Conservation (phyloP, 2,797 vertebrate genomes). For the Cyprinodon diabolis region DNA sequence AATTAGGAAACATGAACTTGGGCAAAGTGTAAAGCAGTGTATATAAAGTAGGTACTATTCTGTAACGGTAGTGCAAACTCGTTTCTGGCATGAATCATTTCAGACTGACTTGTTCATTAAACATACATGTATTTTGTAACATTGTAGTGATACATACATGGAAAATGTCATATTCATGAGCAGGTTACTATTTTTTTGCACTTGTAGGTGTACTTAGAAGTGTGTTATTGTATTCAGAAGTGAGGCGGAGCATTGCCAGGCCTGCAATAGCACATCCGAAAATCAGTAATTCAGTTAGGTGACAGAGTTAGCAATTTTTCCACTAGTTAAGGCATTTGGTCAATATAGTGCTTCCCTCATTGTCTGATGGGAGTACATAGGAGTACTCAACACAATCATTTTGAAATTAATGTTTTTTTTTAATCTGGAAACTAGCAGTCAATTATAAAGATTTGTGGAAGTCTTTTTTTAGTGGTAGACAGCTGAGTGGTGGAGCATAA, state of each 20-base stretch:
- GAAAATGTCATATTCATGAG: conserved; percentile 21
- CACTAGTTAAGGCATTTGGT: not conserved
- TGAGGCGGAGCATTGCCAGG: not conserved
- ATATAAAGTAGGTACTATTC: conserved; percentile 5
- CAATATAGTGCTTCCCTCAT: not conserved
- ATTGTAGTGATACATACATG: conserved; percentile 27
- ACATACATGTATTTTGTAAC: conserved; percentile 16
- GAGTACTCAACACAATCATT: conserved; percentile 10
- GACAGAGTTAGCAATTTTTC: not conserved
- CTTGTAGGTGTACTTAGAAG: conserved; percentile 2
- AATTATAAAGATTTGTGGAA: conserved; percentile 18
- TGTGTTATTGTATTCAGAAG: not conserved
- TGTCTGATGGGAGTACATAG: conserved; percentile 3
- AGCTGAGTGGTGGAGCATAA: not conserved
- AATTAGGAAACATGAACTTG: not conserved
- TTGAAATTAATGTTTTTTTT: conserved; percentile 2
- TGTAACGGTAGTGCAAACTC: conserved; percentile 6
- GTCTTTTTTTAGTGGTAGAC: not conserved
- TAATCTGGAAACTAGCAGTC: conserved; percentile 18
- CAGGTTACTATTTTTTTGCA: conserved; percentile 8
- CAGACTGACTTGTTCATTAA: conserved; percentile 12
- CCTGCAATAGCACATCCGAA: conserved; percentile 2
- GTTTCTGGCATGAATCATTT: not conserved
- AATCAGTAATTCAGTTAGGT: not conserved
- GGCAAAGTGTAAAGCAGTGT: not conserved